phyloP scores from a whole-genome alignment of 2,797 vertebrate genomes.

The Gastrophryne carolinensis region DNA sequence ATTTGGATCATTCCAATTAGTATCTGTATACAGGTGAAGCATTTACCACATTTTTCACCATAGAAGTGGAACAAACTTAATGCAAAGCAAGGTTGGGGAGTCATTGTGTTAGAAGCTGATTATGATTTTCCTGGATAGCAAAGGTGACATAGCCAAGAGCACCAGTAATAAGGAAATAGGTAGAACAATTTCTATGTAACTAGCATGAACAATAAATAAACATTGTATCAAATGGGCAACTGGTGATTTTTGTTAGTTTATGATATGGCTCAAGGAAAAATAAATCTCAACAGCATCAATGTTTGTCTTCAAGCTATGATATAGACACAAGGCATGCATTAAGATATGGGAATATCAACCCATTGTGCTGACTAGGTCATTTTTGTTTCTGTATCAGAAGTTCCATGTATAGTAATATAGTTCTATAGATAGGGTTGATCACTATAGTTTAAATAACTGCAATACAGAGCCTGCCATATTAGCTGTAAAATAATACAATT shows the following conservation, averaged over 20 bases:
- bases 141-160: neutral
- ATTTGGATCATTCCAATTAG: too few species aligned
- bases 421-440: too few species aligned
- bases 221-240: neutral
- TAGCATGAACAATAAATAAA: neutral
- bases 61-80: too few species aligned
- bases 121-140: neutral
- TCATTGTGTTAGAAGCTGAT: neutral
- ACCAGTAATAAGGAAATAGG: neutral
- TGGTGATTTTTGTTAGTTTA: constrained; percentile 19
- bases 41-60: too few species aligned
- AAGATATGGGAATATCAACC: neutral
- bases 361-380: neutral
- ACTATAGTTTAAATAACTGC: too few species aligned
- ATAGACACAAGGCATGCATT: neutral
- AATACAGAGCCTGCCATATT: too few species aligned
- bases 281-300: neutral
- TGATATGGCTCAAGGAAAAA: constrained; percentile 18
- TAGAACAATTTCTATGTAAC: neutral
- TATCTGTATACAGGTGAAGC: too few species aligned
- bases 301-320: neutral
- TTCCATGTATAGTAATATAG: too few species aligned
- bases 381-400: too few species aligned
- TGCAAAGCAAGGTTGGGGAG: too few species aligned
- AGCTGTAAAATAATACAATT: too few species aligned